These are phyloP conservation scores for Nothobranchius furzeri DNA, from an alignment of 2,113 vertebrate species.

Conservation along the genomic window DNA sequence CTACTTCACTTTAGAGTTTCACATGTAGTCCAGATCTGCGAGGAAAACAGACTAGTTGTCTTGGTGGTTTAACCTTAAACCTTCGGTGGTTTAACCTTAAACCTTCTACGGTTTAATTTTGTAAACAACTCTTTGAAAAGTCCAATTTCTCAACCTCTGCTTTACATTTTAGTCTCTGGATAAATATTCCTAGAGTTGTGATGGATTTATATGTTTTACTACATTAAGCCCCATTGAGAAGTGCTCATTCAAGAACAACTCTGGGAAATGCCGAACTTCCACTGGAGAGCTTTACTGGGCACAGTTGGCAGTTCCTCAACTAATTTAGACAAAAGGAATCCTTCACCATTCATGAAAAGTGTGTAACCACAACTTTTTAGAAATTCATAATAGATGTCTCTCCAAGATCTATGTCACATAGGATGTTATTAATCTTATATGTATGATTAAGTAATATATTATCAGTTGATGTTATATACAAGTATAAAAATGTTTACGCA, in stretches of 20 bases:
- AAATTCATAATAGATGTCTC: neutral
- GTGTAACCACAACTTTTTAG: neutral
- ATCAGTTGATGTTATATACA: too few species aligned
- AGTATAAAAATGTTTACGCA: too few species aligned
- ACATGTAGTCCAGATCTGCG: neutral
- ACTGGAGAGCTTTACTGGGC: slow-evolving; percentile 19
- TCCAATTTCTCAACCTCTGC: neutral
- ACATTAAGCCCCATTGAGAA: slow-evolving; percentile 39
- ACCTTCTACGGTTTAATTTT: too few species aligned
- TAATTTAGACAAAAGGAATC: neutral
- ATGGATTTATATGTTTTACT: slow-evolving; percentile 14
- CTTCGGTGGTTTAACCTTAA: too few species aligned
- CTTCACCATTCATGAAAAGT: slow-evolving; percentile 29
- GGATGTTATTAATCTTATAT: too few species aligned
- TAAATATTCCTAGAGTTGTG: neutral
- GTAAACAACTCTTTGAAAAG: neutral
- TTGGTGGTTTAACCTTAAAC: too few species aligned
- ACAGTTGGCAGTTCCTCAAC: slow-evolving; percentile 26
- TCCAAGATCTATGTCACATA: neutral
- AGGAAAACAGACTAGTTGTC: neutral
- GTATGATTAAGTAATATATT: too few species aligned
- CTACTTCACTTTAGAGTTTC: neutral
- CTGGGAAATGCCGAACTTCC: slow-evolving; percentile 27
- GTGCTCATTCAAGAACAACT: slow-evolving; percentile 46
- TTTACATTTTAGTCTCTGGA: neutral